A percentile compares a stretch with the other conserved stretches of the same genome.
These are phyloP conservation scores for Hoplostethus mediterraneus DNA, from an alignment of 2,797 vertebrate species.

Conservation along the genomic window DNA sequence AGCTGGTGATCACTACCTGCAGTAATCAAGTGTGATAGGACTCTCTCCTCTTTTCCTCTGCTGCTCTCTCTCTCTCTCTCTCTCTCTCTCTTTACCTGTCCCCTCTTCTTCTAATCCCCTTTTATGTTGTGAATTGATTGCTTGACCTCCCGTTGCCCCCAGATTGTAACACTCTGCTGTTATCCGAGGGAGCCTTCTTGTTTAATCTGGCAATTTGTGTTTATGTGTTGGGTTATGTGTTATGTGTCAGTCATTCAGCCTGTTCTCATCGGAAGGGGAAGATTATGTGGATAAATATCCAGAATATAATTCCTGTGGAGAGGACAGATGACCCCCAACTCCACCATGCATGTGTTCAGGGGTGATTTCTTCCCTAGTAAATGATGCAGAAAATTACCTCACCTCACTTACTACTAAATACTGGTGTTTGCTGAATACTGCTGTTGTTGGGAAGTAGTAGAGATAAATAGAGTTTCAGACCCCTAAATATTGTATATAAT, in stretches of 20 bases:
- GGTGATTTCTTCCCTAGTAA: too few relatives aligned
- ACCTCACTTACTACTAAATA: constrained; percentile 9
- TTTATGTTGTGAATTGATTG: neutral
- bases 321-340: neutral
- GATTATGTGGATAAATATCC: neutral
- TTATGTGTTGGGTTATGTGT: neutral
- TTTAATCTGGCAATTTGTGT: neutral
- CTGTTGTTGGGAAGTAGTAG: neutral
- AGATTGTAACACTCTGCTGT: neutral
- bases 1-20: too few relatives aligned
- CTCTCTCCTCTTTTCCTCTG: neutral
- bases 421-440: constrained; percentile 23
- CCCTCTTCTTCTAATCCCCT: neutral
- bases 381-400: neutral
- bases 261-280: neutral
- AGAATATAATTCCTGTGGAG: neutral
- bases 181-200: constrained; percentile 1
- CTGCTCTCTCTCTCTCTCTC: neutral
- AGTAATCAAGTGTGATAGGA: too few relatives aligned
- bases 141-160: neutral
- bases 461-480: too few relatives aligned
- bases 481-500: too few relatives aligned
- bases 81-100: neutral
- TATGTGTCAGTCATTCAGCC: neutral
- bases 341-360: neutral